Evolutionary conservation across 2,113 vertebrate species (phyloP), one percentile per base, ranked within the genome.

Genomic region (Upupa epops): DNA sequence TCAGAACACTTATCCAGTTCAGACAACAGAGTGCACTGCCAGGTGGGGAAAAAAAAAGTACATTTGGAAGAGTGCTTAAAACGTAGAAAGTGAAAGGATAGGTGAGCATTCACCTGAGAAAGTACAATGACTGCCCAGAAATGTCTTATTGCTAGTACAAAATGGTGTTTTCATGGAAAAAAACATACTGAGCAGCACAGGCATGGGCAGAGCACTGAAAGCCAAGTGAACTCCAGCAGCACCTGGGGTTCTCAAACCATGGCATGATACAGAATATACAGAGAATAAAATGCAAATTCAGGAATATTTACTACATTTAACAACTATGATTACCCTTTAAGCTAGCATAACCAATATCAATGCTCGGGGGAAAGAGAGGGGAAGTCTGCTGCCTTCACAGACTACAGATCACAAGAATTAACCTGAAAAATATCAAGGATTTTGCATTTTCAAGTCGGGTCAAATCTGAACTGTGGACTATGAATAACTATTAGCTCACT

Each of bases 121-220:
- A 83, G 78, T 93, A 90, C 86, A 92, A 94, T 16, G 71, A 95
- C 87, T 78, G 92, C 92, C 93, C 95, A 94, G 95, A 94, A 95
- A 96, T 83, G 89, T 93, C 92, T 96, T 96, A 97, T 83, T 96
- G 95, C 95, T 96, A 83, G 94, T 83, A 96, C 89, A 94, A 92
- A 95, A 94, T 19, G 46, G 89, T 92, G 51, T 84, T 93, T 92
- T 75, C 68, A 59, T 87, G 81, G 55, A 92, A 92, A 63, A 96
- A 93, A 46, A 16, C 88, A 93, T 70, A 88, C 87, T 70, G 81
- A 90, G 92, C 93, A 90, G 92, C 78, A 89, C 78, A 92, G 93
- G 96, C 88, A 91, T 0, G 36, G 91, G 86, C 85, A 94, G 91
- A 90, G 89, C 94, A 87, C 84, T 93, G 92, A 64, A 90, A 96